These are phyloP conservation scores for Mylabris phalerata DNA, from an alignment of 1,140 invertebrate species.

Conservation along the genomic window DNA sequence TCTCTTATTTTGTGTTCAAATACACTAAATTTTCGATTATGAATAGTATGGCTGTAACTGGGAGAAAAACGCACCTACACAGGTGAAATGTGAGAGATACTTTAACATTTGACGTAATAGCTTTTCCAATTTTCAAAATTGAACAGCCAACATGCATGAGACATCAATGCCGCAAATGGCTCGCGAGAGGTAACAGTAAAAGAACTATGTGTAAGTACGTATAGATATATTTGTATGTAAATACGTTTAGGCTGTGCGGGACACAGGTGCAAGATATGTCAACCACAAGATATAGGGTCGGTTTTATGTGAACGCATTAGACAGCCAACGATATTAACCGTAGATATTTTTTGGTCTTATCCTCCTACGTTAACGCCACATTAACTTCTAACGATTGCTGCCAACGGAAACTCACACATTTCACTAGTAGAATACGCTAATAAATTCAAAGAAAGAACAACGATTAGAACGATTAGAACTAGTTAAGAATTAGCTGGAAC, in stretches of 20 bases:
- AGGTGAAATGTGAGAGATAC: too few relatives aligned
- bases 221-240: conserved; percentile 36
- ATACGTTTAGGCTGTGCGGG: conserved; percentile 31
- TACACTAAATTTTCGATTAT: too few relatives aligned
- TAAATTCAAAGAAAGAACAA: too few relatives aligned
- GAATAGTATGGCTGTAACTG: too few relatives aligned
- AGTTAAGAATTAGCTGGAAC: too few relatives aligned
- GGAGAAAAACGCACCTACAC: too few relatives aligned
- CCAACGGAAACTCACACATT: too few relatives aligned
- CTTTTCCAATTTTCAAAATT: conserved; percentile 12
- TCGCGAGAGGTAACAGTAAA: neutral
- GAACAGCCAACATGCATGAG: conserved; percentile 1
- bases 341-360: neutral
- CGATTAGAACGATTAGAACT: too few relatives aligned
- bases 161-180: conserved; percentile 6
- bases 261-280: conserved; percentile 37
- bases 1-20: neutral
- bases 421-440: too few relatives aligned
- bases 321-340: conserved; percentile 28
- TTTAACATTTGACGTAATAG: conserved; percentile 1
- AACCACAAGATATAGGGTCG: conserved; percentile 33
- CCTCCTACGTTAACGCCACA: conserved; percentile 1
- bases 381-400: neutral
- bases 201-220: conserved; percentile 3
- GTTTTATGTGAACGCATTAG: conserved; percentile 35